These are phyloP conservation scores for Oreochromis mossambicus DNA, from an alignment of 2,797 vertebrate species.

Conservation along the genomic window DNA sequence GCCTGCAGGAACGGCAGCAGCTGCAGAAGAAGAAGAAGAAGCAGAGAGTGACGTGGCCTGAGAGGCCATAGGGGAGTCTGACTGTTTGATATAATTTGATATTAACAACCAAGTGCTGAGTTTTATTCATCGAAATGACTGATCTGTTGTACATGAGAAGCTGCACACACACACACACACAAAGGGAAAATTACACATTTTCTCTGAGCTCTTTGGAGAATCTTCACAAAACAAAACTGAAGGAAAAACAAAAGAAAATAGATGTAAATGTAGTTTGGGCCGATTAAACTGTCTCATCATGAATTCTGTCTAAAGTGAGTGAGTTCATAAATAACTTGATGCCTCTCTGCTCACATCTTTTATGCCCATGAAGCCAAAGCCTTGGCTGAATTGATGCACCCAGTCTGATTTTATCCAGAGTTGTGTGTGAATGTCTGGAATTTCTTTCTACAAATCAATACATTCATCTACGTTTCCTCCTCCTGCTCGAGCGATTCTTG, in stretches of 20 bases:
- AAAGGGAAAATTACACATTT: background rate
- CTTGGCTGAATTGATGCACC: background rate
- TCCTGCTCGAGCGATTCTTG: background rate
- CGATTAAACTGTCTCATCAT: background rate
- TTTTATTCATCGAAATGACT: background rate
- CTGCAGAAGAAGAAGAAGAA: slow-evolving; percentile 57
- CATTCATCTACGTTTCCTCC: background rate
- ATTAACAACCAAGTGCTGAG: background rate
- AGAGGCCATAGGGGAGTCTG: background rate
- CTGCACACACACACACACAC: background rate
- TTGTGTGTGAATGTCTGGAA: background rate
- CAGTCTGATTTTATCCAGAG: background rate
- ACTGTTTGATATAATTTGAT: background rate
- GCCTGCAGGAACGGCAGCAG: slow-evolving; percentile 86
- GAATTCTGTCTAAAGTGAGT: background rate
- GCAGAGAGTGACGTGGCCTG: background rate
- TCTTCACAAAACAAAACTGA: background rate
- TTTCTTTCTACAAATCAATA: background rate
- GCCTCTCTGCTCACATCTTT: background rate
- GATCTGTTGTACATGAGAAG: background rate
- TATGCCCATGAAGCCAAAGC: background rate
- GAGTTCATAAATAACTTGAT: background rate
- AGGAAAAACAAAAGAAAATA: background rate
- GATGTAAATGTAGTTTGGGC: background rate
- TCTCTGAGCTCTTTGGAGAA: background rate